These are phyloP conservation scores for Xylota segnis DNA, from an alignment of 2,888 invertebrate species.

Conservation along the genomic window DNA sequence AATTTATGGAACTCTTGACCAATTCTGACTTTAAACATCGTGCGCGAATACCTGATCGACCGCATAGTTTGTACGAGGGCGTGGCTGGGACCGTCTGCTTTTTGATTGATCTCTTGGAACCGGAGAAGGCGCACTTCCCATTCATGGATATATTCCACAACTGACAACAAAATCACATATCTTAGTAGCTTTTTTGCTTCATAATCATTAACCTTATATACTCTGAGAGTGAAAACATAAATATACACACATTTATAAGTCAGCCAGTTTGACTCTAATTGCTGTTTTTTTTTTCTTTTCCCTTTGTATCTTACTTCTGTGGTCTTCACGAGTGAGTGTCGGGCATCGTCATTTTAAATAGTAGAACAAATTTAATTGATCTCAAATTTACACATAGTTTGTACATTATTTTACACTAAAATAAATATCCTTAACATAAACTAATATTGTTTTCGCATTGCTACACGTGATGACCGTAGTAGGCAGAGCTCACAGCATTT, in stretches of 20 bases:
- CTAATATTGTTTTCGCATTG: constrained; percentile 13
- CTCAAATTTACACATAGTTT: constrained; percentile 53
- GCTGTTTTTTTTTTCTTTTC: constrained; percentile 18
- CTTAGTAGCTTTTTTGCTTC: constrained; percentile 30
- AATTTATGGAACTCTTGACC: constrained; percentile 91
- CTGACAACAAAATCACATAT: constrained; percentile 51
- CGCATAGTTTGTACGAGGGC: constrained; percentile 93
- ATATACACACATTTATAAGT: constrained; percentile 53
- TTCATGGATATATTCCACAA: constrained; percentile 89
- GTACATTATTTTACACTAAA: constrained; percentile 67
- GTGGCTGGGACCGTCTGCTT: constrained; percentile 94
- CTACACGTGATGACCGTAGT: constrained; percentile 66
- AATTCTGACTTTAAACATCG: constrained; percentile 88
- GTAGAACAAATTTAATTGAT: constrained; percentile 15
- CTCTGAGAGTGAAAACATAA: constrained; percentile 61
- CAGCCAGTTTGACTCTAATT: constrained; percentile 46
- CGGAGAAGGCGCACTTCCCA: constrained; percentile 91
- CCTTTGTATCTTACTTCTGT: not conserved
- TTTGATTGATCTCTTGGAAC: constrained; percentile 90
- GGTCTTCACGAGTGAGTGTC: constrained; percentile 3
- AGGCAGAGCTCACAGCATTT: constrained; percentile 41
- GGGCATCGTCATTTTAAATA: constrained; percentile 1
- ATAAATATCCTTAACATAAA: constrained; percentile 66
- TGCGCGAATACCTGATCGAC: constrained; percentile 91
- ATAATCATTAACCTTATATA: constrained; percentile 48